Evolutionary conservation across 2,888 invertebrate species (phyloP), one percentile per base, ranked within the genome.

Genomic region (Erpobdella octoculata): DNA sequence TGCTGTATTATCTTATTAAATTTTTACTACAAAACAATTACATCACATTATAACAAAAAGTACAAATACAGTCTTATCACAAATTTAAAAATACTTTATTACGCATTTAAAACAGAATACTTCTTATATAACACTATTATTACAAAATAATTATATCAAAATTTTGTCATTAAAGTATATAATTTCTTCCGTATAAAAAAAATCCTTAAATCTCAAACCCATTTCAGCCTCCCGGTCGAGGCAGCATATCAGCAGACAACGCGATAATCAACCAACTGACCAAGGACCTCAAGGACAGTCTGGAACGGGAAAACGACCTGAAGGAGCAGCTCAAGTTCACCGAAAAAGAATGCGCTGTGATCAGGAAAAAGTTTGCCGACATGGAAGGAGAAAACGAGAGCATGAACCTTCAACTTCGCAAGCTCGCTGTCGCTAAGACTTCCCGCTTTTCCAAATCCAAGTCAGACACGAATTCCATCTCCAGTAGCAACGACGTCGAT

Each of bases 301-400:
- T 93, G 74, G 95, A 96, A 84, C 86, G 95, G 33, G 95, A 96
- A 83, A 91, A 92, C 0, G 95, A 96, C 85, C 85, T 95, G n/a
- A 87, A 92, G 70, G 95, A 96, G 82, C 95, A 96, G 82, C 85
- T 95, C 15, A 88, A 89, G 75, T 94, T 92, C 83, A 90, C 93
- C 15, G 94, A 95, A 83, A 93, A 93, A 84, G 94, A 95, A 88
- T 77, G 77, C 15, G 89, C 48, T 8, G 71, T 58, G 25, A 67
- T 91, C 84, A 88, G 92, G 85, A 91, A 90, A 87, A 92, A 91
- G 86, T 88, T 92, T 81, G 89, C 90, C 82, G 89, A 93, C 81
- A 88, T 94, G 83, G 95, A 96, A 86, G 93, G 93, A 84, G 95
- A 96, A 87, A 95, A 95, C 87, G 95, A 96, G 85, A 91, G 91